Evolutionary conservation across 1,140 invertebrate genomes (phyloP).

Genomic region (Aphidius ervi): DNA sequence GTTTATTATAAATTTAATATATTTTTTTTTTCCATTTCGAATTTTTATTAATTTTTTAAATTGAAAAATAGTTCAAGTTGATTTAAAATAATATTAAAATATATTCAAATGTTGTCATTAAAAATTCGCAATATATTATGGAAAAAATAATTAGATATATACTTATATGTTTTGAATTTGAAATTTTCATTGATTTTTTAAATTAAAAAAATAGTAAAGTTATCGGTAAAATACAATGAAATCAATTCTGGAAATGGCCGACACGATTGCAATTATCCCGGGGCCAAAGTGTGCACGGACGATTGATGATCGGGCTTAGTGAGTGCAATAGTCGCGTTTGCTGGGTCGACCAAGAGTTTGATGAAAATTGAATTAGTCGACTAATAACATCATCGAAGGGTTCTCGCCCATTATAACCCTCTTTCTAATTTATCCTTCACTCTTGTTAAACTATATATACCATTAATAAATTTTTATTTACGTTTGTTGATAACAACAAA

Average conservation of each 20-base stretch:
- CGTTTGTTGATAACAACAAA: no score
- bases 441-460: not conserved
- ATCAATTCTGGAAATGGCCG: no score
- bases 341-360: slow-evolving; percentile 22
- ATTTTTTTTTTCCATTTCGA: no score
- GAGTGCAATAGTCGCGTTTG: slow-evolving; percentile 19
- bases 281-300: slow-evolving; percentile 8
- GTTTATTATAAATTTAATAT: no score
- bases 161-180: not conserved
- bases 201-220: not conserved
- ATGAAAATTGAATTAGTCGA: slow-evolving; percentile 25
- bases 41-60: no score
- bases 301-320: slow-evolving; percentile 20
- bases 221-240: not conserved
- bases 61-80: no score
- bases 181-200: not conserved
- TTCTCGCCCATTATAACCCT: not conserved
- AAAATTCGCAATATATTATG: not conserved
- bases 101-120: not conserved
- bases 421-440: not conserved
- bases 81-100: no score
- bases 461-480: no score
- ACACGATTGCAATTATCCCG: slow-evolving; percentile 18
- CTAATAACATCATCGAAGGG: slow-evolving; percentile 22
- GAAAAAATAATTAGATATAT: not conserved